A percentile compares a stretch with the other conserved stretches of the same genome.
Evolutionary conservation across 2,888 invertebrate species (phyloP).

Genomic region (Chironomus riparius): DNA sequence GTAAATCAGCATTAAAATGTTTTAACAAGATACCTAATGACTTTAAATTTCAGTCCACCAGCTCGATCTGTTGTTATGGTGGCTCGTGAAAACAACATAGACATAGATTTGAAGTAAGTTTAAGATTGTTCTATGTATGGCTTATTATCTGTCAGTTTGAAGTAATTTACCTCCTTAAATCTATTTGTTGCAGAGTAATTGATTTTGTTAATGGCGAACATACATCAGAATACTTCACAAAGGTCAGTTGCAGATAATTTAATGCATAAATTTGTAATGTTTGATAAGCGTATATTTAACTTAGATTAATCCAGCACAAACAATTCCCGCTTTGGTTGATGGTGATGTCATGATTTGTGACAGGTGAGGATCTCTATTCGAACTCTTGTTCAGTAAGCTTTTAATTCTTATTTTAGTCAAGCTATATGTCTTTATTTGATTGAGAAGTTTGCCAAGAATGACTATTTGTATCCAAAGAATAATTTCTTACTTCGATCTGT

Average conservation of each 20-base stretch:
- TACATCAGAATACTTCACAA: not conserved
- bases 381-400: not conserved
- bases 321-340: constrained; percentile 6
- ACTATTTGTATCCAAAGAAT: constrained; percentile 43
- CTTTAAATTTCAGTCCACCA: constrained; percentile 8
- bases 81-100: constrained; percentile 7
- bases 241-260: not conserved
- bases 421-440: constrained; percentile 41
- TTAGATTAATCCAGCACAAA: constrained; percentile 20
- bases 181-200: not conserved
- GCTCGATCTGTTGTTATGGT: not conserved
- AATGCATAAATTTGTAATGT: too few species aligned
- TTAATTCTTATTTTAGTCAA: constrained; percentile 35
- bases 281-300: not conserved
- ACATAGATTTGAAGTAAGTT: constrained; percentile 8
- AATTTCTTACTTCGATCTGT: constrained; percentile 45
- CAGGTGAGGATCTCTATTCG: not conserved
- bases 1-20: not conserved
- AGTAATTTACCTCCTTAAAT: too few species aligned
- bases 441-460: constrained; percentile 39
- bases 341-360: constrained; percentile 1
- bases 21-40: not conserved
- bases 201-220: constrained; percentile 16
- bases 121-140: too few species aligned
- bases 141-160: too few species aligned